Evolutionary conservation across 2,888 invertebrate genomes (phyloP).

Genomic region (Bellardia pandia): DNA sequence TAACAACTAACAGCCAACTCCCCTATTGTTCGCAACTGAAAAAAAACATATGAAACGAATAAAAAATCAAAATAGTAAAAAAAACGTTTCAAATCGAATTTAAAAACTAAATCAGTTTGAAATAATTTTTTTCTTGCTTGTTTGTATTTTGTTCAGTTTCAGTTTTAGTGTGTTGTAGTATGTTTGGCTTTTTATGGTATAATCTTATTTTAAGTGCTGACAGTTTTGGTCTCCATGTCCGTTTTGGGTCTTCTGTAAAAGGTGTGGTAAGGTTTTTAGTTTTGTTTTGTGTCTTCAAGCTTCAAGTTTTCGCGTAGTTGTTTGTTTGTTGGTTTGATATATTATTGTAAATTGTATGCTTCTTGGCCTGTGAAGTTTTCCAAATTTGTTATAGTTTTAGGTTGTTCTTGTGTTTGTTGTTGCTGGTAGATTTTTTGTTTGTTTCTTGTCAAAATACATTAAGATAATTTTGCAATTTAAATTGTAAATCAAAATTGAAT

Average conservation of each 20-base stretch:
- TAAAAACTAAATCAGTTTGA: constrained; percentile 74
- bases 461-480: constrained; percentile 74
- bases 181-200: constrained; percentile 78
- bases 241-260: constrained; percentile 72
- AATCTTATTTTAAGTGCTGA: constrained; percentile 82
- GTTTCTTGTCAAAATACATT: constrained; percentile 71
- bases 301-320: constrained; percentile 8
- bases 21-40: constrained; percentile 51
- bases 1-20: constrained; percentile 48
- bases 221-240: constrained; percentile 73
- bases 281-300: background rate
- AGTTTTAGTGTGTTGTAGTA: constrained; percentile 66
- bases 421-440: constrained; percentile 5
- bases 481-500: constrained; percentile 71
- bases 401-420: constrained; percentile 48
- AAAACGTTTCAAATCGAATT: constrained; percentile 66
- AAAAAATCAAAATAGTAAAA: background rate
- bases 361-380: constrained; percentile 64
- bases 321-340: constrained; percentile 4
- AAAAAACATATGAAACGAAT: constrained; percentile 18
- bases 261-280: constrained; percentile 69
- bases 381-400: constrained; percentile 73
- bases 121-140: constrained; percentile 7
- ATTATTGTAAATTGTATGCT: constrained; percentile 13
- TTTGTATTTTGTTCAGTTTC: background rate